These are phyloP conservation scores for Meganola albula DNA, from an alignment of 2,888 invertebrate species.

Conservation along the genomic window DNA sequence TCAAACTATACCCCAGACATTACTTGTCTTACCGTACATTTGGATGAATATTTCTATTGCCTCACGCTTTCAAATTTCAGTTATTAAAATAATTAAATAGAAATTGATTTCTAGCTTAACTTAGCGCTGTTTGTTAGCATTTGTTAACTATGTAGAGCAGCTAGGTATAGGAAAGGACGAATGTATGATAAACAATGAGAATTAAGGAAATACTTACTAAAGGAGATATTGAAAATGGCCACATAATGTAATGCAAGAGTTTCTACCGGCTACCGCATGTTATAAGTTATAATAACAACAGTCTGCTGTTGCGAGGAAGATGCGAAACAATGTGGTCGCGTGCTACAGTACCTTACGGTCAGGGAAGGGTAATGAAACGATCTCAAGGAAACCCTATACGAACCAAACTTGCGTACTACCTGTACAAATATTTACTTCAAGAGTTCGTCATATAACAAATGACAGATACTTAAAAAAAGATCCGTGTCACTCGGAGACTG, in stretches of 20 bases:
- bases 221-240: too few relatives aligned
- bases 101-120: constrained; percentile 4
- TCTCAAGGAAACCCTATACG: constrained; percentile 46
- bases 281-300: constrained; percentile 32
- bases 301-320: constrained; percentile 28
- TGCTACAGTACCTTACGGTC: constrained; percentile 56
- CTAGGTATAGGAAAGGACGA: too few relatives aligned
- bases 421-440: too few relatives aligned
- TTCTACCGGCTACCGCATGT: constrained; percentile 28
- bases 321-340: constrained; percentile 52
- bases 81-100: constrained; percentile 28
- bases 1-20: constrained; percentile 60
- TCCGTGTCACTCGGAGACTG: too few relatives aligned
- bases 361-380: constrained; percentile 26
- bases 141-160: too few relatives aligned
- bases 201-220: too few relatives aligned
- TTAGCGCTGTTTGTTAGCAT: too few relatives aligned
- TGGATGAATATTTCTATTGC: constrained; percentile 35
- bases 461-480: too few relatives aligned
- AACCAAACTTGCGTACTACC: too few relatives aligned
- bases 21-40: constrained; percentile 53
- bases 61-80: constrained; percentile 29
- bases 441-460: too few relatives aligned
- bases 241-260: too few relatives aligned
- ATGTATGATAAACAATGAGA: too few relatives aligned